Base-by-base conservation (phyloP, 2,797 vertebrate species). In the Sebastes steindachneri region DNA sequence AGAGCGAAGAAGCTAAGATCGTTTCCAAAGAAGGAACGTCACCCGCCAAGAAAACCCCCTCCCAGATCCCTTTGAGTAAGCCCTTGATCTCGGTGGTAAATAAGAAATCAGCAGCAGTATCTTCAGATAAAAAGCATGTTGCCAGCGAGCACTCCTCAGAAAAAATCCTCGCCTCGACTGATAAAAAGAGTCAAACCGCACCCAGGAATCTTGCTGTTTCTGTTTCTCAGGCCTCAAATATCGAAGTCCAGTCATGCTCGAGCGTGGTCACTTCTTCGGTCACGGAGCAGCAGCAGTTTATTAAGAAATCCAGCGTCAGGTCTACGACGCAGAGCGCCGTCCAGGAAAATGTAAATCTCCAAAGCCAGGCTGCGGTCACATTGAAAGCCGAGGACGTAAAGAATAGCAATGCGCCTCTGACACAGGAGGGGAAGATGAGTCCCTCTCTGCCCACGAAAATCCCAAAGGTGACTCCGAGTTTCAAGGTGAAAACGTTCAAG, bases 401-500 rank as follows among this genome's bases (percentile, higher is more conserved):
- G 79, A 93, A 94, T 88, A 90, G 92, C 60, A 68, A 80, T 75
- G 84, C 25, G 53, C 33, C 89, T 51, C 68, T 77, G 59, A 93
- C 90, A 88, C 94, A 88, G 80, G 95, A 94, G 75, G 92, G 82
- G 17, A 94, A 92, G 57, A 94, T 88, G 59, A 85, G 68, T 68
- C 81, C 86, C 29, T 86, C 89, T 80, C 94, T 92, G 17, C 73
- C 94, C 19, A 93, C 94, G 53, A 95, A 95, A 93, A 96, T 94
- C 73, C 96, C 96, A 80, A 94, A 96, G 80, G 88, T 89, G 53
- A 92, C 94, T 60, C 96, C 96, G 9, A 95, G 86, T 93, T 96
- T 96, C 90, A 96, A 95, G 95, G 95, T 96, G 88, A 97, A 96
- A 96, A 96, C 96, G 5, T 93, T 96, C 79, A 96, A 96, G 83